A percentile compares a stretch with the other conserved stretches of the same genome.
Evolutionary conservation across 1,140 invertebrate species (phyloP).

Genomic region (Brachionus asplanchnoidis): DNA sequence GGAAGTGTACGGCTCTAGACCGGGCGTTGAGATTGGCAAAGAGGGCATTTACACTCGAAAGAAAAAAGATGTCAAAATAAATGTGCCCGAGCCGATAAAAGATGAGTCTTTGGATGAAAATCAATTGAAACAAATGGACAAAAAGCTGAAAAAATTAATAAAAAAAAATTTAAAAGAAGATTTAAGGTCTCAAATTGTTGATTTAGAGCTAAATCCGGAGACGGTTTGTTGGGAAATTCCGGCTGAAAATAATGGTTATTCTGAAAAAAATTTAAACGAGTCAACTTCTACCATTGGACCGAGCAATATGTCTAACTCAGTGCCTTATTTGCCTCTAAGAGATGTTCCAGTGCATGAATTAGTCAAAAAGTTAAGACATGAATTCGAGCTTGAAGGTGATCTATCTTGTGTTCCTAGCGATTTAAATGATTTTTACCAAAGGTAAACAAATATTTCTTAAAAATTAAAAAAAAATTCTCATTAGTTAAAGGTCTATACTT

Average conservation of each 20-base stretch:
- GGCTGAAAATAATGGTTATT: neutral
- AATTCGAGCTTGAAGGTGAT: neutral
- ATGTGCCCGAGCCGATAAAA: neutral
- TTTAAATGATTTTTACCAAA: constrained; percentile 14
- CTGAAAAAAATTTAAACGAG: neutral
- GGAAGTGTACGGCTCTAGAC: constrained; percentile 17
- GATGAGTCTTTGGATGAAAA: neutral
- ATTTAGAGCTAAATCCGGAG: neutral
- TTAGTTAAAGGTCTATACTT: no score
- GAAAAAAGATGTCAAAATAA: constrained; percentile 27
- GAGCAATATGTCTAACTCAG: neutral
- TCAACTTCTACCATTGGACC: neutral
- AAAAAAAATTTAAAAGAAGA: constrained; percentile 36
- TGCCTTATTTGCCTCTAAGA: constrained; percentile 5
- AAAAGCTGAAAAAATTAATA: constrained; percentile 26
- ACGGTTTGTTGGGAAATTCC: constrained; percentile 1
- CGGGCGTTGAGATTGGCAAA: neutral
- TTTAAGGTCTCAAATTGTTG: constrained; percentile 3
- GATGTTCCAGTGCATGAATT: constrained; percentile 24
- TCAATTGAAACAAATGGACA: constrained; percentile 30
- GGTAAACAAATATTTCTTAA: neutral
- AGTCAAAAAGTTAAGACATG: constrained; percentile 6
- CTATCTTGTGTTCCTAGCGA: neutral
- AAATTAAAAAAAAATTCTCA: no score
- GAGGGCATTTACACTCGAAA: constrained; percentile 23